Conservation (phyloP, 2,113 vertebrate genomes). For the Chrysemys picta region DNA sequence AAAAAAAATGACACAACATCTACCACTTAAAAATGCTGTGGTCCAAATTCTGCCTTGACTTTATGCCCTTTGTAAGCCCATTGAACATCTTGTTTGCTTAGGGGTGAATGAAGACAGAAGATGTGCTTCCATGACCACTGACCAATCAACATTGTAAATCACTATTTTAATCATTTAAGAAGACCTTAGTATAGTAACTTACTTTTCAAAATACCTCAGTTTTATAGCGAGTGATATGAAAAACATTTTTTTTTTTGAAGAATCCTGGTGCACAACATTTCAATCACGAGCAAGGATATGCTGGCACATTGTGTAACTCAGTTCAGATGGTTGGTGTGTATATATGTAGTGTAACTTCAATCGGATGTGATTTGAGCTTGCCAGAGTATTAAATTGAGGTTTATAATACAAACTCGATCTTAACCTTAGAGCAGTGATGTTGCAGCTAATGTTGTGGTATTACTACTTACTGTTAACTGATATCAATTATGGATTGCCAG, state of each 20-base stretch:
- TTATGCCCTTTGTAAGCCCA: neutral
- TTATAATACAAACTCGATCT: fast-evolving
- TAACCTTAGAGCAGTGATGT: fast-evolving
- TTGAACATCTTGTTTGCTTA: neutral
- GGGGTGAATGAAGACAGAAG: neutral
- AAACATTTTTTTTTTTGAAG: fast-evolving
- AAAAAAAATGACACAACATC: neutral
- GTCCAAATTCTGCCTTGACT: fast-evolving
- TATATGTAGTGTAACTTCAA: fast-evolving
- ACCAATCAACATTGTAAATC: neutral
- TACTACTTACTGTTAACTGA: fast-evolving
- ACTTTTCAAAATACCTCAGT: neutral
- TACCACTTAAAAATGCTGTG: fast-evolving
- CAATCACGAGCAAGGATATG: fast-evolving
- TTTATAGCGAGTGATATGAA: fast-evolving
- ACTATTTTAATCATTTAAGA: neutral
- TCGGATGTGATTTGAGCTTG: fast-evolving
- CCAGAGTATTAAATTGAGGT: fast-evolving
- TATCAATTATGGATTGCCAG: fast-evolving
- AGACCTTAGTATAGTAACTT: neutral
- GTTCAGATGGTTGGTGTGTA: fast-evolving
- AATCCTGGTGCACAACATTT: fast-evolving
- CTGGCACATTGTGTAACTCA: fast-evolving
- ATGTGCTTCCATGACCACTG: fast-evolving
- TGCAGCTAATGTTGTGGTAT: fast-evolving